Conservation (phyloP, 2,113 vertebrate species). For the Oryzias celebensis region DNA sequence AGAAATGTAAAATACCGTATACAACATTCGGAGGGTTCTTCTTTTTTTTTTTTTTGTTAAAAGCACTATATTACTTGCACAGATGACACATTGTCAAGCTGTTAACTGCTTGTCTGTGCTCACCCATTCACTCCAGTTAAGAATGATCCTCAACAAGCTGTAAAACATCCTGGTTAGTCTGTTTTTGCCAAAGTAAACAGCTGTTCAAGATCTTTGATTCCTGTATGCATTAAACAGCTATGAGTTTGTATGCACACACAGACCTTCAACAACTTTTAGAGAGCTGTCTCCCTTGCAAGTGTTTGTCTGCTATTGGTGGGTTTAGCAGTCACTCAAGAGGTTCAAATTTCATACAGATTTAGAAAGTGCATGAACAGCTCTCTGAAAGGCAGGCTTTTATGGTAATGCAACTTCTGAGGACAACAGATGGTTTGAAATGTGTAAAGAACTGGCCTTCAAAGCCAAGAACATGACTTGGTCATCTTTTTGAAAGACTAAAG, state of each 20-base stretch:
- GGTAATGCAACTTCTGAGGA: constrained; percentile 59
- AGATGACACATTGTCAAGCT: background rate
- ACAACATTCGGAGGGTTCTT: no score
- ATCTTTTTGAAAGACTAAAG: background rate
- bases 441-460: constrained; percentile 2
- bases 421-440: constrained; percentile 15
- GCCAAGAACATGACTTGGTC: no score
- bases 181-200: constrained; percentile 38
- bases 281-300: constrained; percentile 22
- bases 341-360: constrained; percentile 78
- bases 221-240: background rate
- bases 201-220: constrained; percentile 40
- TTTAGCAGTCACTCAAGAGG: constrained; percentile 63
- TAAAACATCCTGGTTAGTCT: constrained; percentile 19
- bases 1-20: no score
- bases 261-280: constrained; percentile 44
- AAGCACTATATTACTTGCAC: background rate
- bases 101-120: background rate
- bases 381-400: constrained; percentile 74
- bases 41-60: no score
- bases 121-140: constrained; percentile 3
- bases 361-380: constrained; percentile 74
- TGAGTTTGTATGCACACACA: constrained; percentile 22
- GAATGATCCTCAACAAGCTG: constrained; percentile 31
- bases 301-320: constrained; percentile 56